Percentiles rank a stretch among this genome's conserved stretches.
These are phyloP conservation scores for Epistrophe eligans DNA, from an alignment of 2,888 invertebrate species.

Conservation along the genomic window DNA sequence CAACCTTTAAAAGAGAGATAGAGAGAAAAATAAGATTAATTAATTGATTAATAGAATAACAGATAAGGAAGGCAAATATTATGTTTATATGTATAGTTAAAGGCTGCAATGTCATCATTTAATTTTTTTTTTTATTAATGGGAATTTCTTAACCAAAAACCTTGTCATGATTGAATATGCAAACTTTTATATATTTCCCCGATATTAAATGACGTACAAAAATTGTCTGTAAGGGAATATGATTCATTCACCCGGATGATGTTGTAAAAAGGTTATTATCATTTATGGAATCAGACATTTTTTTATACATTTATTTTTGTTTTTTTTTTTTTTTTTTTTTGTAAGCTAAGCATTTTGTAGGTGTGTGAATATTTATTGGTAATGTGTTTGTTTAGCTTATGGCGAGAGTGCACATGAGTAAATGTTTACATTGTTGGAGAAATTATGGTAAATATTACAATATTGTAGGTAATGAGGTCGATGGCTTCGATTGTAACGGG, in stretches of 20 bases:
- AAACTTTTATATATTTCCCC: slow-evolving; percentile 22
- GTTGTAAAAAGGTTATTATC: slow-evolving; percentile 19
- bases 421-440: slow-evolving; percentile 34
- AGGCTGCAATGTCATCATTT: slow-evolving; percentile 3
- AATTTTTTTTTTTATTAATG: background rate
- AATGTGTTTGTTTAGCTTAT: slow-evolving; percentile 29
- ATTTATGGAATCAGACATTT: slow-evolving; percentile 7
- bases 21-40: slow-evolving; percentile 27
- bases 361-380: slow-evolving; percentile 34
- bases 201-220: slow-evolving; percentile 20
- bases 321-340: background rate
- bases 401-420: slow-evolving; percentile 17
- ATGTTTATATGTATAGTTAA: too few relatives aligned
- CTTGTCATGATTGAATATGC: slow-evolving; percentile 60
- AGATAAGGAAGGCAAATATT: background rate
- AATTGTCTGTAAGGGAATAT: slow-evolving; percentile 20
- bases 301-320: background rate
- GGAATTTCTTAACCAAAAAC: slow-evolving; percentile 57
- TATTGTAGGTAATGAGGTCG: slow-evolving; percentile 37
- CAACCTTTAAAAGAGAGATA: slow-evolving; percentile 38
- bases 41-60: slow-evolving; percentile 31
- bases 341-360: background rate
- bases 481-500: slow-evolving; percentile 3
- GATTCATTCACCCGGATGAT: slow-evolving; percentile 46
- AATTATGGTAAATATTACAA: background rate